Evolutionary conservation across 2,113 vertebrate genomes (phyloP).

Genomic region (Lanius ludovicianus): DNA sequence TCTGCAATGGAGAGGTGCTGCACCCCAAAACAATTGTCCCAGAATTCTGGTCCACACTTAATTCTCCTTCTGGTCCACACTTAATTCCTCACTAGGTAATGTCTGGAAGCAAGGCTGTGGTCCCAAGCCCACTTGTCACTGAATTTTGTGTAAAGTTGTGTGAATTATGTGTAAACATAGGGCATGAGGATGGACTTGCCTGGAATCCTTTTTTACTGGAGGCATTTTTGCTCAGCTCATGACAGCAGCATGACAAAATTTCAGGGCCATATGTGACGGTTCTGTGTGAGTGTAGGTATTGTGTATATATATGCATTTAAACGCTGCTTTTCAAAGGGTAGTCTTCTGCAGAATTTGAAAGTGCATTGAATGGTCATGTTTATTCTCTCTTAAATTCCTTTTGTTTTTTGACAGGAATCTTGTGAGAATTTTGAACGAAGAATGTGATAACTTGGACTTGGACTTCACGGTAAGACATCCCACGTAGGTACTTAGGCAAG

Average conservation of each 20-base stretch:
- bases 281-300: neutral
- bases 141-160: neutral
- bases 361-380: neutral
- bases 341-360: neutral
- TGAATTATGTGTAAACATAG: no score
- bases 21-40: neutral
- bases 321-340: neutral
- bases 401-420: conserved; percentile 27
- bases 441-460: conserved; percentile 6
- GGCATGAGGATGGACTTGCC: neutral
- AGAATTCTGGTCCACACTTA: neutral
- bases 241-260: neutral
- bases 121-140: neutral
- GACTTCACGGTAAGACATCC: conserved; percentile 68
- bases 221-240: neutral
- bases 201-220: neutral
- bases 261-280: neutral
- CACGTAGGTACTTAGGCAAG: accelerated
- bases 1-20: neutral
- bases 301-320: neutral
- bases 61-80: neutral
- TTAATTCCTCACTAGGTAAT: neutral
- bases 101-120: neutral
- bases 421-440: conserved; percentile 41
- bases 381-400: neutral